These are phyloP conservation scores for Teinopalpus imperialis DNA, from an alignment of 2,888 invertebrate species.

Conservation along the genomic window DNA sequence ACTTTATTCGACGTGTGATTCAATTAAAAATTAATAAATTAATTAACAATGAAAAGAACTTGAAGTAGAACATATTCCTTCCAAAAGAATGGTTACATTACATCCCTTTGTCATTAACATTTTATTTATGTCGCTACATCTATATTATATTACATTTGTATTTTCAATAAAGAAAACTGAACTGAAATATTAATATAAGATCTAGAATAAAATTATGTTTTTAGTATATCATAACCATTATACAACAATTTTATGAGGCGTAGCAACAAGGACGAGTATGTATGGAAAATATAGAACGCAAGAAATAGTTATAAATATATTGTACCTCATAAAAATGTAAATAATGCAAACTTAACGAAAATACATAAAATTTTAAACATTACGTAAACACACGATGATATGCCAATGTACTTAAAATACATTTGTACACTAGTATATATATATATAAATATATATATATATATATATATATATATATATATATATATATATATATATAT, in stretches of 20 bases:
- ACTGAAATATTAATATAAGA: slow-evolving; percentile 55
- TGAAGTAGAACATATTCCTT: too few relatives aligned
- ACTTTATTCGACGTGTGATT: too few relatives aligned
- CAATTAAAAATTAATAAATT: too few relatives aligned
- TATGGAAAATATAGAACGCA: slow-evolving; percentile 11
- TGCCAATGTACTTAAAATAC: slow-evolving; percentile 70
- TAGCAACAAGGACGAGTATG: slow-evolving; percentile 56
- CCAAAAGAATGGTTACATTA: slow-evolving; percentile 53
- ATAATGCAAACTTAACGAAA: slow-evolving; percentile 10
- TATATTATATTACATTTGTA: slow-evolving; percentile 49
- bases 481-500: too few relatives aligned
- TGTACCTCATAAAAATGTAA: slow-evolving; percentile 11
- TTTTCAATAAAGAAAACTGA: too few relatives aligned
- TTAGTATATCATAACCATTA: slow-evolving; percentile 71
- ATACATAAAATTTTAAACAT: slow-evolving; percentile 9
- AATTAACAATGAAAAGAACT: too few relatives aligned
- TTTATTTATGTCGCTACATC: slow-evolving; percentile 48
- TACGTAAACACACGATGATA: slow-evolving; percentile 51
- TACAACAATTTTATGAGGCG: slow-evolving; percentile 68
- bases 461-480: too few relatives aligned
- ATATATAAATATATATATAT: too few relatives aligned
- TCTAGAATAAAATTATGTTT: slow-evolving; percentile 55
- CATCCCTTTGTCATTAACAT: slow-evolving; percentile 61
- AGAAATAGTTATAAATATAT: slow-evolving; percentile 5
- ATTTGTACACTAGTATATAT: slow-evolving; percentile 49